A percentile compares a stretch with the other conserved stretches of the same genome.
Conservation (phyloP, 1,140 invertebrate genomes). For the Antheraea pernyi region DNA sequence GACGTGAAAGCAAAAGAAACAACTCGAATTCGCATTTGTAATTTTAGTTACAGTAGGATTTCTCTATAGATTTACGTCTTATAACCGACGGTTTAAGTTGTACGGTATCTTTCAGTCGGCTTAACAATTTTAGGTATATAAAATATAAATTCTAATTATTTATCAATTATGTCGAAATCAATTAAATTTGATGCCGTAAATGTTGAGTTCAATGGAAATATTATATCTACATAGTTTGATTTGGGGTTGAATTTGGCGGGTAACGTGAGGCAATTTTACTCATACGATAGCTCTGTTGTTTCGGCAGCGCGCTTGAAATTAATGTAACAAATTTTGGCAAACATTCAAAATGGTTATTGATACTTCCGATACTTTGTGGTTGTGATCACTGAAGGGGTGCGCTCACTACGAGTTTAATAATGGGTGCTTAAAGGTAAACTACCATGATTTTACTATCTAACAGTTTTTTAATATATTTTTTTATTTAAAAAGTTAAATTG, state of each 20-base stretch:
- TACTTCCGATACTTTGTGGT: conserved; percentile 8
- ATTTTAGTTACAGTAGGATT: too few species aligned
- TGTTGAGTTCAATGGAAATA: neutral
- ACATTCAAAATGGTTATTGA: conserved; percentile 11
- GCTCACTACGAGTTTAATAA: neutral
- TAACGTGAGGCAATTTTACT: neutral
- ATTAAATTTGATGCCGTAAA: neutral
- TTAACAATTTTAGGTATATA: too few species aligned
- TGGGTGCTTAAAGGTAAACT: neutral
- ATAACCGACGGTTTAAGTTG: too few species aligned
- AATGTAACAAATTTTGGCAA: conserved; percentile 18
- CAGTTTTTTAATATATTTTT: too few species aligned
- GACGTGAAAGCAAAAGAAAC: too few species aligned
- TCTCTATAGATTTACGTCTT: too few species aligned
- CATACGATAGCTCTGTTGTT: conserved; percentile 2
- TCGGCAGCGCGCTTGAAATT: conserved; percentile 7
- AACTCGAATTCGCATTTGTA: too few species aligned
- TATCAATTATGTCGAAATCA: neutral
- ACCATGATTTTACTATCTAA: neutral
- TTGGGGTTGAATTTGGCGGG: neutral
- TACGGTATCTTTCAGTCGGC: too few species aligned
- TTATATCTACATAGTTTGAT: neutral
- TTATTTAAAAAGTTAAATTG: too few species aligned
- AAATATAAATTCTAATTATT: too few species aligned
- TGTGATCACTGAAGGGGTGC: conserved; percentile 2